A percentile compares a stretch with the other conserved stretches of the same genome.
Conservation (phyloP, 2,113 vertebrate species). For the Chaetops frenatus region DNA sequence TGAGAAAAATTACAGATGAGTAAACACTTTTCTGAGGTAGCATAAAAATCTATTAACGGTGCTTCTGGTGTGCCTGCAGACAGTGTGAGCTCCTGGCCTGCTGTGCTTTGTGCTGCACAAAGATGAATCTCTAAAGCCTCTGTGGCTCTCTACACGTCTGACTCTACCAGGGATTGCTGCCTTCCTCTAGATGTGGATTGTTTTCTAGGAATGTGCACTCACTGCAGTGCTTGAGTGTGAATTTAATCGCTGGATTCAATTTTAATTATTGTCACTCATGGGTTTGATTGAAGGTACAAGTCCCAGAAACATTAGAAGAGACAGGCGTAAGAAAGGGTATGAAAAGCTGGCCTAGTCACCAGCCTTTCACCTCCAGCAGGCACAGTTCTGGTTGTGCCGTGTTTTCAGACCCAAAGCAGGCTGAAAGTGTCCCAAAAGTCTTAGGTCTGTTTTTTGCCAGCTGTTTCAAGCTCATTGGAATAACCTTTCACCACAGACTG, state of each 20-base stretch:
- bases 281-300: neutral
- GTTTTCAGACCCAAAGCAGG: neutral
- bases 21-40: slow-evolving; percentile 29
- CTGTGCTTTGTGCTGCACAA: neutral
- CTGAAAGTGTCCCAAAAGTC: neutral
- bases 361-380: neutral
- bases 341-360: neutral
- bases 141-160: neutral
- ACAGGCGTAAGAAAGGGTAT: neutral
- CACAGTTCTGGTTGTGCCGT: neutral
- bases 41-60: neutral
- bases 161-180: neutral
- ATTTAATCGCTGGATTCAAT: neutral
- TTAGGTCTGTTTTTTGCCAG: neutral
- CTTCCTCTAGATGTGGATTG: neutral
- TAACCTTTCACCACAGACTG: neutral
- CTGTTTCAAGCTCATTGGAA: neutral
- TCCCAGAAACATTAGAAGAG: neutral
- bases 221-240: neutral
- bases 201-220: neutral
- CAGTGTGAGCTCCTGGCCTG: neutral
- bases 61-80: neutral
- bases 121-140: neutral
- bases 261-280: neutral
- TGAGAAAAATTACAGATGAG: slow-evolving; percentile 25